A percentile compares a stretch with the other conserved stretches of the same genome.
Evolutionary conservation across 1,140 invertebrate species (phyloP).

Genomic region (Macrocentrus cingulum): DNA sequence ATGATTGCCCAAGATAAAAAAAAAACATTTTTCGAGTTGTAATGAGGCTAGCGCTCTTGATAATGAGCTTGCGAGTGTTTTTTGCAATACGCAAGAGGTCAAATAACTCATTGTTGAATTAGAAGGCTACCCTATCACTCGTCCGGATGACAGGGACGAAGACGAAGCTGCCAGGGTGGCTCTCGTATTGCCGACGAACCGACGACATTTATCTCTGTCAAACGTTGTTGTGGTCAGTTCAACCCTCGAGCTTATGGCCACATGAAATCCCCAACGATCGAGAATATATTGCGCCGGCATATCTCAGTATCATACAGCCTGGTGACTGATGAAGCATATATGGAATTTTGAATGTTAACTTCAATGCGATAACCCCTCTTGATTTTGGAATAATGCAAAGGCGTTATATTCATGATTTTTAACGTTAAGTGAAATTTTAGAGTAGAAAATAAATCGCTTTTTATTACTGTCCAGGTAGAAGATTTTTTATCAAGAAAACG

Average conservation of each 20-base stretch:
- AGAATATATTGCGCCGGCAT: constrained; percentile 1
- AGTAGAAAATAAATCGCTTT: no score
- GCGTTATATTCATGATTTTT: no score
- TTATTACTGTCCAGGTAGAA: no score
- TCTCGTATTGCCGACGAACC: not conserved
- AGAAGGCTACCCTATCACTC: not conserved
- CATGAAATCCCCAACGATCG: constrained; percentile 15
- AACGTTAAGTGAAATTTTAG: no score
- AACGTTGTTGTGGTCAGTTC: not conserved
- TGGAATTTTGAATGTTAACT: no score
- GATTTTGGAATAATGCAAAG: no score
- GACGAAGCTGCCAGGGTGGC: constrained; percentile 4
- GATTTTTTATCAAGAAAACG: no score
- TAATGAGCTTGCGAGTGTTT: not conserved
- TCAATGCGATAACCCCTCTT: no score
- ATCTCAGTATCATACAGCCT: not conserved
- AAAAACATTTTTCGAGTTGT: not conserved
- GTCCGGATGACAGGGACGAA: constrained; percentile 22
- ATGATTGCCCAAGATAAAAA: not conserved
- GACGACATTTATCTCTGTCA: constrained; percentile 20
- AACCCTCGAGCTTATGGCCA: not conserved
- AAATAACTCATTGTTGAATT: not conserved
- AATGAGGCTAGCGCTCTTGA: no score
- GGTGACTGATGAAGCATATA: no score
- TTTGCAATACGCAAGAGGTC: not conserved